Conservation (phyloP, 2,113 vertebrate species). For the Acanthisitta chloris region DNA sequence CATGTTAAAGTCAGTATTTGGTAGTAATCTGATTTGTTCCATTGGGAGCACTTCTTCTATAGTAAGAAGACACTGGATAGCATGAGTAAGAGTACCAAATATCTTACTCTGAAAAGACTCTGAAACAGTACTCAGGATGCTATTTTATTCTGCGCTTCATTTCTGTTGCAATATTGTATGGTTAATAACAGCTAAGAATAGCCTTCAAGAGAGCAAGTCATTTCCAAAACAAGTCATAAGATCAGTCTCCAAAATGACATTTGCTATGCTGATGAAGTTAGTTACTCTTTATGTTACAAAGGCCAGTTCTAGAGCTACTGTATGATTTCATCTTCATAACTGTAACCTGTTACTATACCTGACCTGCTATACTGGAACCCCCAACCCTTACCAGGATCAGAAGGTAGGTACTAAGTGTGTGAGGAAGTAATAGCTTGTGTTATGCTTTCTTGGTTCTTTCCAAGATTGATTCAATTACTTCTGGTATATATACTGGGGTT, state of each 20-base stretch:
- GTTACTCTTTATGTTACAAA: not conserved
- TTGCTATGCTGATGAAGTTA: not conserved
- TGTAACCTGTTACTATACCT: not conserved
- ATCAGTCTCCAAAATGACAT: not conserved
- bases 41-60: not conserved
- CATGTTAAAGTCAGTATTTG: not conserved
- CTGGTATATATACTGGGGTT: not conserved
- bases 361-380: not conserved
- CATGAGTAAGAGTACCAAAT: not conserved
- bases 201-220: not conserved
- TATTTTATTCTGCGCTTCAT: not conserved
- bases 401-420: not conserved
- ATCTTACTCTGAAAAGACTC: not conserved
- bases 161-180: not conserved
- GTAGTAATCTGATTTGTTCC: not conserved
- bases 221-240: not conserved
- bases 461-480: not conserved
- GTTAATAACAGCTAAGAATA: not conserved
- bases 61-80: not conserved
- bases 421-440: not conserved
- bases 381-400: not conserved
- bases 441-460: not conserved
- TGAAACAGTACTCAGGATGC: not conserved
- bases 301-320: not conserved
- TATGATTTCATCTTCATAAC: not conserved